A percentile compares a stretch with the other conserved stretches of the same genome.
These are phyloP conservation scores for Lipophrys pholis DNA, from an alignment of 2,113 vertebrate species.

Conservation along the genomic window DNA sequence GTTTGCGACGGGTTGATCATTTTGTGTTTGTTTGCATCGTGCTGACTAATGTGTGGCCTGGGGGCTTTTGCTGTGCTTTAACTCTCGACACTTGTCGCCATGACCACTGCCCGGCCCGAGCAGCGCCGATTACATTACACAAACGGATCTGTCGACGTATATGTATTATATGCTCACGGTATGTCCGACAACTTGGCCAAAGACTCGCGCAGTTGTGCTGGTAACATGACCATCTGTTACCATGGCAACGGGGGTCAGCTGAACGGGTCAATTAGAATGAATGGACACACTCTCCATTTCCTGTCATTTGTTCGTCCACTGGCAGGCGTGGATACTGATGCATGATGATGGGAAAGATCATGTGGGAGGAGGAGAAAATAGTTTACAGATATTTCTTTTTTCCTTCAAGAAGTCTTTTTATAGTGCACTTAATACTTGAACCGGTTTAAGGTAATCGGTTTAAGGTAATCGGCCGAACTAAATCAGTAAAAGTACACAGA, in stretches of 20 bases:
- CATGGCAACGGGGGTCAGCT: slow-evolving; percentile 48
- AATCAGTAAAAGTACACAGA: too few relatives aligned
- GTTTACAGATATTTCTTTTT: neutral
- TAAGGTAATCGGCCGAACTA: too few relatives aligned
- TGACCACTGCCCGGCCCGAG: slow-evolving; percentile 17
- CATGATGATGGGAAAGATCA: neutral
- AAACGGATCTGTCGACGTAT: slow-evolving; percentile 31
- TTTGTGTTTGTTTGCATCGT: slow-evolving; percentile 52
- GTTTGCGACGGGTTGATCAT: slow-evolving; percentile 9
- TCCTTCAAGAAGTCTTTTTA: neutral
- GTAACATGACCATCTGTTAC: slow-evolving; percentile 33
- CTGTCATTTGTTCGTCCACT: slow-evolving; percentile 1
- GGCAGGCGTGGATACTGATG: slow-evolving; percentile 18
- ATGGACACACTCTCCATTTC: slow-evolving; percentile 48
- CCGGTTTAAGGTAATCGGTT: too few relatives aligned
- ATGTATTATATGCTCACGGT: neutral
- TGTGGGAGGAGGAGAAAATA: neutral
- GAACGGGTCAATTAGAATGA: slow-evolving; percentile 51
- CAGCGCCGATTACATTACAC: slow-evolving; percentile 32
- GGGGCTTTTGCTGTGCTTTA: slow-evolving; percentile 68
- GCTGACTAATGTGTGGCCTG: slow-evolving; percentile 70
- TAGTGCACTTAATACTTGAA: neutral
- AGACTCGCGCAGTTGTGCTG: neutral
- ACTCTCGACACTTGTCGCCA: slow-evolving; percentile 51
- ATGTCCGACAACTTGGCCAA: neutral